Evolutionary conservation across 1,140 invertebrate species (phyloP).

Genomic region (Drosophila melanica): DNA sequence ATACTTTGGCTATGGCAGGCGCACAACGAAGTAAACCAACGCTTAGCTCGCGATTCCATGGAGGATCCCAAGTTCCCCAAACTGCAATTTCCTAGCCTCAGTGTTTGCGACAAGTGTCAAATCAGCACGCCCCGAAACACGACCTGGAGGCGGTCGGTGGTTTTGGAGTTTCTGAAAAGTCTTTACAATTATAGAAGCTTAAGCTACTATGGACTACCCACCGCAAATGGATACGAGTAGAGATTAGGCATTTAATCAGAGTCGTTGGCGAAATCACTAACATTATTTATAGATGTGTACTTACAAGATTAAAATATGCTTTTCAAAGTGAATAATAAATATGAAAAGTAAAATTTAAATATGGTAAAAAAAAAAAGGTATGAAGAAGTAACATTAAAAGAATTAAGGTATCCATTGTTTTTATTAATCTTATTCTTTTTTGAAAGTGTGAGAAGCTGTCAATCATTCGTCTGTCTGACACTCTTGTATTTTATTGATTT

Average conservation of each 20-base stretch:
- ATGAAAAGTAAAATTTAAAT: background rate
- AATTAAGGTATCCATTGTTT: no score
- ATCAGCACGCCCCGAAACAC: background rate
- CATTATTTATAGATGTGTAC: background rate
- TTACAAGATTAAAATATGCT: background rate
- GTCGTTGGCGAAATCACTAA: background rate
- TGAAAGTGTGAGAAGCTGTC: no score
- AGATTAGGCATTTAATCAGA: background rate
- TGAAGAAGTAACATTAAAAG: no score
- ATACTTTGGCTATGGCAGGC: constrained; percentile 97
- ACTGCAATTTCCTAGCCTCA: constrained; percentile 92
- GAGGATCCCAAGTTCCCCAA: constrained; percentile 96
- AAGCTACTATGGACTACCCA: constrained; percentile 60
- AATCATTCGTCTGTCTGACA: no score
- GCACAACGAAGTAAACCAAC: constrained; percentile 96
- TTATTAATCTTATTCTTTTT: no score
- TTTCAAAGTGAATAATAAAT: constrained; percentile 4
- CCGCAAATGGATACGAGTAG: constrained; percentile 34
- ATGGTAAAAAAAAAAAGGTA: no score
- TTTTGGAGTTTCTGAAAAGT: constrained; percentile 45
- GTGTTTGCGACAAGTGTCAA: constrained; percentile 88
- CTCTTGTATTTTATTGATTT: no score
- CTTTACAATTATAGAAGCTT: constrained; percentile 43
- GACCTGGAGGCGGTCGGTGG: constrained; percentile 32
- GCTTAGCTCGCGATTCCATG: constrained; percentile 92